phyloP scores from a whole-genome alignment of 2,113 vertebrate genomes.

The Fukomys damarensis region DNA sequence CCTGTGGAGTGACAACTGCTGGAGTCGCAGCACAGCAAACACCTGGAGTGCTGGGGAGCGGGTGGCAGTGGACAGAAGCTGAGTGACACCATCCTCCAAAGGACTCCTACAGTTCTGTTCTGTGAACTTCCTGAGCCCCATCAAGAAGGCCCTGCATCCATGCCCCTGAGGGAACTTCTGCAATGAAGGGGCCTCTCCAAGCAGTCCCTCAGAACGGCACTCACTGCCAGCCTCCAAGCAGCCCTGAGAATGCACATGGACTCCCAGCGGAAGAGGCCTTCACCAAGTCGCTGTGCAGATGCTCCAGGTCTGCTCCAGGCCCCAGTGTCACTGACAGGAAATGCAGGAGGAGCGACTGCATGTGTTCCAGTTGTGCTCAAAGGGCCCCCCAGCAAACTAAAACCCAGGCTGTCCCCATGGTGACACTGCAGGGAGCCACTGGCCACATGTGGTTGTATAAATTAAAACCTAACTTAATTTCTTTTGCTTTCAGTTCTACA shows the following conservation, averaged over 20 bases:
- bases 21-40: not conserved
- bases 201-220: accelerated
- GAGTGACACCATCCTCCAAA: not conserved
- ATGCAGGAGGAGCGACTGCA: not conserved
- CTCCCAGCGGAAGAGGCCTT: accelerated
- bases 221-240: not conserved
- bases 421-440: not conserved
- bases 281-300: accelerated
- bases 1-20: not conserved
- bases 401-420: not conserved
- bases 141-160: accelerated
- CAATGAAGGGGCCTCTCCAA: not conserved
- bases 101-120: not conserved
- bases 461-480: not conserved
- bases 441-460: not conserved
- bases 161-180: accelerated
- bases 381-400: not conserved
- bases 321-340: no score
- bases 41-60: not conserved
- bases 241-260: accelerated
- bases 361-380: not conserved
- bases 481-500: not conserved
- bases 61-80: not conserved
- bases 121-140: accelerated
- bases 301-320: not conserved